Conservation (phyloP, 2,797 vertebrate species). For the Anniella stebbinsi region DNA sequence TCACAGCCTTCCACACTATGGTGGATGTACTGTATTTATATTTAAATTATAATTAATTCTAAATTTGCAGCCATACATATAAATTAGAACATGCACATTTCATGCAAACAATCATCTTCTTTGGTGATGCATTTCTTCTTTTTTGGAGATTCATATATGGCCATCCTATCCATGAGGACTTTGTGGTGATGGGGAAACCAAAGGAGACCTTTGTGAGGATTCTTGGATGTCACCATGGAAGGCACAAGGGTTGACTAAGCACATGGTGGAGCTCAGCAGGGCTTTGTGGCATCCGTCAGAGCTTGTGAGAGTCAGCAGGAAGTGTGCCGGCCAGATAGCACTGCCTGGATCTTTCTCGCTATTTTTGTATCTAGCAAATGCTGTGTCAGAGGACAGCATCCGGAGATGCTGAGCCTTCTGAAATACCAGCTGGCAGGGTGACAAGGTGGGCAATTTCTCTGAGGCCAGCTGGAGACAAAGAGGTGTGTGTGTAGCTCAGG, state of each 20-base stretch:
- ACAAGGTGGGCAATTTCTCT: slow-evolving; percentile 35
- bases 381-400: slow-evolving; percentile 67
- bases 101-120: too few species aligned
- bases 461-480: slow-evolving; percentile 12
- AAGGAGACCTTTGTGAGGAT: background rate
- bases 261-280: slow-evolving; percentile 2
- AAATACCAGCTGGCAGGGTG: slow-evolving; percentile 44
- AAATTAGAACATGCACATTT: too few species aligned
- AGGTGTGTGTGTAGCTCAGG: background rate
- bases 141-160: too few species aligned
- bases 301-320: slow-evolving; percentile 64
- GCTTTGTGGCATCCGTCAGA: slow-evolving; percentile 21
- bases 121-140: too few species aligned
- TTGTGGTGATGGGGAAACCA: background rate
- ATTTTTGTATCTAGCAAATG: slow-evolving; percentile 73
- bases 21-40: too few species aligned
- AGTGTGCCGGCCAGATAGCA: slow-evolving; percentile 33
- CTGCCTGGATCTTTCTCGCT: slow-evolving; percentile 49
- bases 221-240: background rate
- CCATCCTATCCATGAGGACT: background rate
- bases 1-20: too few species aligned
- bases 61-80: too few species aligned
- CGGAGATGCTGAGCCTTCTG: slow-evolving; percentile 54
- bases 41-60: too few species aligned
- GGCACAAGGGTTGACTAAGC: background rate